phyloP scores from a whole-genome alignment of 2,113 vertebrate genomes.

The Danionella cerebrum region DNA sequence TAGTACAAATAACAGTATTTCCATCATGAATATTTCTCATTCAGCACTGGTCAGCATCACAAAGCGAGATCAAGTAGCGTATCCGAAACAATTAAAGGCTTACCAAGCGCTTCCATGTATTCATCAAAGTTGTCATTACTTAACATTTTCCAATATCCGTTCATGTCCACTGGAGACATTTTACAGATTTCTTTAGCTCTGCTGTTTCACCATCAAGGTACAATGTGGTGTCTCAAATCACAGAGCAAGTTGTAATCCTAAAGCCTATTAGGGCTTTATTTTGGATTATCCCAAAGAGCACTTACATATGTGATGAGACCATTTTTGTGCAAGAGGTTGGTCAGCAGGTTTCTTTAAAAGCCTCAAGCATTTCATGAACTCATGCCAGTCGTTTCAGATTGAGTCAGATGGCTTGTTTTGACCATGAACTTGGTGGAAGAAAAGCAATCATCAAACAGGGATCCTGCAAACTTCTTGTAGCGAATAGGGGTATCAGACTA shows the following conservation, averaged over 20 bases:
- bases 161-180: background rate
- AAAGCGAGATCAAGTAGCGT: background rate
- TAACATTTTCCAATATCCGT: conserved; percentile 10
- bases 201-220: background rate
- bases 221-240: background rate
- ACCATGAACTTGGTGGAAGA: background rate
- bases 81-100: background rate
- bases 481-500: no score
- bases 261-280: conserved; percentile 12
- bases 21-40: no score
- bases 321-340: background rate
- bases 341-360: background rate
- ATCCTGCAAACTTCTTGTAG: no score
- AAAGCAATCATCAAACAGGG: background rate
- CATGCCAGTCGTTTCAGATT: background rate
- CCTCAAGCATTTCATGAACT: background rate
- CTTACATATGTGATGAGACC: background rate
- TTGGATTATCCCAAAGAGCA: conserved; percentile 16
- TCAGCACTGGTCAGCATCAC: background rate
- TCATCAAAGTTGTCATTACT: conserved; percentile 25
- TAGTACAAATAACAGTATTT: no score
- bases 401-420: conserved; percentile 4
- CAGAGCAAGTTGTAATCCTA: conserved; percentile 3
- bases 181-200: background rate
- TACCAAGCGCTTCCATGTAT: conserved; percentile 23